Base-by-base conservation (phyloP, 2,113 vertebrate species). In the Rhinopomastus cyanomelas region DNA sequence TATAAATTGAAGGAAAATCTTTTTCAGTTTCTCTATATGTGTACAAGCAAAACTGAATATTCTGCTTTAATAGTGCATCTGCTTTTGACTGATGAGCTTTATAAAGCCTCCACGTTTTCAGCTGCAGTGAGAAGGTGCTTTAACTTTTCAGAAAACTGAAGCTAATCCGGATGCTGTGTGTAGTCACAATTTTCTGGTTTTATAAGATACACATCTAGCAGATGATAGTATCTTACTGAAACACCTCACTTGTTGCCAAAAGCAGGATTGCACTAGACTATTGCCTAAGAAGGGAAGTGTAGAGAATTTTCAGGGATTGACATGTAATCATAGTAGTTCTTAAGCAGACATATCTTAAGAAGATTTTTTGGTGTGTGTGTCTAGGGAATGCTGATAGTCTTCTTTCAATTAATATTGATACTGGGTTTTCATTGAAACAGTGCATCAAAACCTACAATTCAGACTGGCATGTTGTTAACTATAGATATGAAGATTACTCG, bases 381-480 rank as follows among this genome's bases (percentile, higher is more conserved):
- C 27, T 48, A 65, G 5, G 49, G 29, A 64, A 68, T 68, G 9
- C 25, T 57, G 51, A 69, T 89, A 76, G 44, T 87, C 16, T 10
- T 59, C 20, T 66, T 80, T 25, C 53, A 74, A 0, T 57, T 79
- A 74, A 78, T 71, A 57, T 0, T 87, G 6, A n/a, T 87, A 27
- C 16, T 87, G 94, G 95, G 56, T 95, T 94, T 92, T 89, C 67
- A n/a, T 94, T 88, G 77, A 85, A 85, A 95, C 95, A 99, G 99
- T 99, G 99, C 96, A 99, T 99, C 95, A 99, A 98, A 97, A 99
- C 98, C 44, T 99, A 99, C 93, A 99, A 98, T 92, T 99, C 98
- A 12, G 98, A 99, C 96, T 99, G 99, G 99, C 98, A 99, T 60
- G 97, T 99, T 39, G 98, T 99, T 96, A 99, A 98, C 91, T 99